Percentiles rank a stretch among this genome's conserved stretches.
phyloP scores from a whole-genome alignment of 2,113 vertebrate species.

The Merops nubicus region DNA sequence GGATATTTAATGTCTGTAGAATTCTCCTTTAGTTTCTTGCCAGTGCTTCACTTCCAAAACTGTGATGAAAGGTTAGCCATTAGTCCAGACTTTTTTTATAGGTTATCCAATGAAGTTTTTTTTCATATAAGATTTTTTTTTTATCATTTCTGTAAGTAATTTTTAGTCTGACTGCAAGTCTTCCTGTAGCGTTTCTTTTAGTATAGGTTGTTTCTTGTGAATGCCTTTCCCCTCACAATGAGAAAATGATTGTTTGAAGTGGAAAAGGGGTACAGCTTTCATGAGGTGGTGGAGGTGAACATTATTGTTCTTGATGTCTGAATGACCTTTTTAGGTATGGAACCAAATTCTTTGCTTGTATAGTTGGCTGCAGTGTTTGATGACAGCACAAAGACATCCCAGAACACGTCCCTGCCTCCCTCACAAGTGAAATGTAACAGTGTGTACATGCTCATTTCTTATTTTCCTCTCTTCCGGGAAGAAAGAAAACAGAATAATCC shows the following conservation, averaged over 20 bases:
- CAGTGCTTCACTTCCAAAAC: constrained; percentile 30
- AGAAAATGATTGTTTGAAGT: neutral
- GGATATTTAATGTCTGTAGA: neutral
- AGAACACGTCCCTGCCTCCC: neutral
- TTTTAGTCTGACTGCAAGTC: neutral
- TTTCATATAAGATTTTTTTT: neutral
- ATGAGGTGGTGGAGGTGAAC: neutral
- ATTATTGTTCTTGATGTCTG: neutral
- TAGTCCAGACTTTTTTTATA: constrained; percentile 13
- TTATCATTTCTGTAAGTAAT: neutral
- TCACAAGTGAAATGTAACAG: neutral
- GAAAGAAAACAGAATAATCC: neutral
- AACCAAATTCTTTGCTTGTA: neutral
- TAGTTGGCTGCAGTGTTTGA: neutral
- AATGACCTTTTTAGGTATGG: neutral
- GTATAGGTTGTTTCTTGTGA: neutral
- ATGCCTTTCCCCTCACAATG: neutral
- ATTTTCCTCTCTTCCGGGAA: neutral
- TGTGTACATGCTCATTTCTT: neutral
- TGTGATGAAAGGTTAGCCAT: neutral
- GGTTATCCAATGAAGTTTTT: constrained; percentile 5
- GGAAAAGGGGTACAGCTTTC: neutral
- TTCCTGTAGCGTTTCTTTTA: neutral
- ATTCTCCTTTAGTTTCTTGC: constrained; percentile 22
- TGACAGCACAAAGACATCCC: neutral